These are phyloP conservation scores for Lochmaea crataegi DNA, from an alignment of 2,888 invertebrate species.

Conservation along the genomic window DNA sequence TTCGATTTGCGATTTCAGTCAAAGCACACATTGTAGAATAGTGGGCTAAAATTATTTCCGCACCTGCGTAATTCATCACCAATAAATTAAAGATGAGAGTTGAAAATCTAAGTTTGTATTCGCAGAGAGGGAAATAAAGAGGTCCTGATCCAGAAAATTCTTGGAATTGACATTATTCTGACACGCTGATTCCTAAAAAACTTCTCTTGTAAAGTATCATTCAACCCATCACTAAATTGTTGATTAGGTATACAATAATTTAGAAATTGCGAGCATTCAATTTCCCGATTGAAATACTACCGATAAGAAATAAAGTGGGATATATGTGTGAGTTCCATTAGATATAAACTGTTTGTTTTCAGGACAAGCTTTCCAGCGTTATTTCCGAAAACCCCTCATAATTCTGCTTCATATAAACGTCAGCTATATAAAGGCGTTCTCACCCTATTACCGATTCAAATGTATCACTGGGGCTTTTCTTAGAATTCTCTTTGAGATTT, in stretches of 20 bases:
- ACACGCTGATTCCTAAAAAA: too few species aligned
- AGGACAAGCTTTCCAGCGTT: slow-evolving; percentile 11
- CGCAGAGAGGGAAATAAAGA: too few species aligned
- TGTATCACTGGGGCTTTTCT: slow-evolving; percentile 17
- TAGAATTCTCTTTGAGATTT: slow-evolving; percentile 20
- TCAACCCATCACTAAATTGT: too few species aligned
- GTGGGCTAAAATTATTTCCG: too few species aligned
- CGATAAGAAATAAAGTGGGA: not conserved
- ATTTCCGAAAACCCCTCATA: slow-evolving; percentile 12
- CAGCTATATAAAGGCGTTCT: slow-evolving; percentile 17
- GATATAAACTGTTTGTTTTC: slow-evolving; percentile 8
- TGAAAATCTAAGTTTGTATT: too few species aligned
- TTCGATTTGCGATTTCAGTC: too few species aligned
- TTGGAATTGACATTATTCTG: too few species aligned
- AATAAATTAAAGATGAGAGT: too few species aligned
- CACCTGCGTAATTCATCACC: too few species aligned
- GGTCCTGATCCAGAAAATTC: too few species aligned
- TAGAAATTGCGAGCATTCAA: not conserved
- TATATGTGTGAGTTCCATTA: not conserved
- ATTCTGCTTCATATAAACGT: slow-evolving; percentile 19
- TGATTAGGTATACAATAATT: not conserved
- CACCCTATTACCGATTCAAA: slow-evolving; percentile 17
- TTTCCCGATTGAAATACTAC: not conserved
- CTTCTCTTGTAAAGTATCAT: too few species aligned
- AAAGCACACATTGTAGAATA: too few species aligned